Evolutionary conservation across 2,113 vertebrate genomes (phyloP).

Genomic region (Morone chrysops): DNA sequence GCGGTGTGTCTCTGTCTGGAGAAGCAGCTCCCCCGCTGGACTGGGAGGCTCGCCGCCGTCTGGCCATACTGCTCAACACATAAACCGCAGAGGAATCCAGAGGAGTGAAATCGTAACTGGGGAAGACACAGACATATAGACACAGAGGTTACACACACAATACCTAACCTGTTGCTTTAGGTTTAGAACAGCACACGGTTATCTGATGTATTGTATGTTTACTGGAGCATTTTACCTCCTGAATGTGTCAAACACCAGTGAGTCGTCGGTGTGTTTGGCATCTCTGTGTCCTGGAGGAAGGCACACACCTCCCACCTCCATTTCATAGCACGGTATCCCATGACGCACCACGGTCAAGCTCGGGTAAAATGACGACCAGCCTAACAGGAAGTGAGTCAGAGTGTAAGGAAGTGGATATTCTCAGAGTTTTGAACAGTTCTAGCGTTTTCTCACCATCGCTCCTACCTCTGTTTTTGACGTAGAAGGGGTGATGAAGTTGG

Average conservation of each 20-base stretch:
- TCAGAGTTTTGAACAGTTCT: neutral
- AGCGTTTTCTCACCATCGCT: neutral
- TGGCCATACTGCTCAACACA: conserved; percentile 97
- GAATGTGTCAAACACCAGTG: conserved; percentile 98
- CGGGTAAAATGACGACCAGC: conserved; percentile 98
- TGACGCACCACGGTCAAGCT: conserved; percentile 98
- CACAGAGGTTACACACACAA: neutral
- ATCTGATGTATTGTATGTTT: neutral
- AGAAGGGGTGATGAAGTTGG: conserved; percentile 96
- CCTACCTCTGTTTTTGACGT: conserved; percentile 97
- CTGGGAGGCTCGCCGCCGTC: conserved; percentile 91
- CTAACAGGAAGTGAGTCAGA: conserved; percentile 71
- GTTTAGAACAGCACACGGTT: neutral
- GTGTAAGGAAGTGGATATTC: neutral
- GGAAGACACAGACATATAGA: neutral
- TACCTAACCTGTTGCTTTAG: neutral
- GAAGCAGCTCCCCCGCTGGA: conserved; percentile 89
- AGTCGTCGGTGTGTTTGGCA: conserved; percentile 97
- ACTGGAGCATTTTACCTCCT: conserved; percentile 86
- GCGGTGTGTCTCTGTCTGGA: conserved; percentile 80
- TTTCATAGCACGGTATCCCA: conserved; percentile 98
- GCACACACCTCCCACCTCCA: conserved; percentile 94
- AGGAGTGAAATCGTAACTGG: conserved; percentile 96
- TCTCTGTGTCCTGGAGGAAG: conserved; percentile 98
- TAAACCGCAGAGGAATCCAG: conserved; percentile 98